These are phyloP conservation scores for Oncorhynchus masou DNA, from an alignment of 2,113 vertebrate species.

Conservation along the genomic window DNA sequence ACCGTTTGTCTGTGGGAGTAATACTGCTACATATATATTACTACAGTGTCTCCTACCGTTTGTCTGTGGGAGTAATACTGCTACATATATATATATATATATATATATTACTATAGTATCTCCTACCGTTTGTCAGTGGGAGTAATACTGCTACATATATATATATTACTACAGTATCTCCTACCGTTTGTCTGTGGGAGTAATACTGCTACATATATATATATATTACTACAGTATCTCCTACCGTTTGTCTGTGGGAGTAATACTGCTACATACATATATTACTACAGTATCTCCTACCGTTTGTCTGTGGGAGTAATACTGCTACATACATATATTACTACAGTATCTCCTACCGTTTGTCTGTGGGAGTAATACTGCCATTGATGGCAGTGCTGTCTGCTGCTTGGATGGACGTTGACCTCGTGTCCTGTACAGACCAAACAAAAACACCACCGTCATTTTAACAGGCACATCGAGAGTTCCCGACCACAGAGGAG, in stretches of 20 bases:
- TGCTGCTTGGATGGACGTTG: conserved; percentile 96
- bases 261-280: too few species aligned
- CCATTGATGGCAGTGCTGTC: conserved; percentile 98
- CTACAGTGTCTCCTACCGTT: conserved; percentile 79
- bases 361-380: conserved; percentile 96
- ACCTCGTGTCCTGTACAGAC: conserved; percentile 83
- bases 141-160: conserved; percentile 80
- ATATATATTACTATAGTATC: background rate
- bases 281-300: too few species aligned
- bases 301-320: too few species aligned
- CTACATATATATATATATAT: conserved; percentile 40
- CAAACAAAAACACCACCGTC: conserved; percentile 10
- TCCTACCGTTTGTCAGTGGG: conserved; percentile 96
- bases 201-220: too few species aligned
- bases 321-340: background rate
- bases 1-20: conserved; percentile 98
- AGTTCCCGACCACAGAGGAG: background rate
- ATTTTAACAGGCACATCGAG: background rate
- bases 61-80: conserved; percentile 96
- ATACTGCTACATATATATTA: conserved; percentile 74
- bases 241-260: too few species aligned
- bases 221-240: too few species aligned
- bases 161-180: background rate
- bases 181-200: conserved; percentile 92
- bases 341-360: conserved; percentile 79